These are phyloP conservation scores for Magallana angulata DNA, from an alignment of 1,140 invertebrate species.

Conservation along the genomic window DNA sequence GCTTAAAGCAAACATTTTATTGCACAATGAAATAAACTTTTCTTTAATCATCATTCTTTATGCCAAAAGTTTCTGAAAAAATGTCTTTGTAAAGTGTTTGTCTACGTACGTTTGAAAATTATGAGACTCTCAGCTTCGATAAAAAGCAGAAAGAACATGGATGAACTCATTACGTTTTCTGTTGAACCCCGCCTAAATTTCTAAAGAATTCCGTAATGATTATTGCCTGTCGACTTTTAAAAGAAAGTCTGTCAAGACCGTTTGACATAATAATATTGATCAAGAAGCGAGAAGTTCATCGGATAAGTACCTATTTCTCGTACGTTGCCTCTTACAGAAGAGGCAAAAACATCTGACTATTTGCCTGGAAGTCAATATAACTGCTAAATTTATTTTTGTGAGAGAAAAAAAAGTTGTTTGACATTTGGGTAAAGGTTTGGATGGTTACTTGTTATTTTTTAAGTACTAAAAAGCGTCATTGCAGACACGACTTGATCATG, in stretches of 20 bases:
- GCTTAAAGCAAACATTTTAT: too few species aligned
- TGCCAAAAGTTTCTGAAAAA: too few species aligned
- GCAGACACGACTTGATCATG: too few species aligned
- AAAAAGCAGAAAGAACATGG: neutral
- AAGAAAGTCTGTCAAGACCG: neutral
- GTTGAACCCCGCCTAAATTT: neutral
- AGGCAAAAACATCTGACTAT: neutral
- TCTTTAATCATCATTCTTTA: too few species aligned
- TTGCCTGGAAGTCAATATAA: conserved; percentile 20
- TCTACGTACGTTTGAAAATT: too few species aligned
- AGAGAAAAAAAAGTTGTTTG: neutral
- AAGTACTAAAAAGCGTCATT: too few species aligned
- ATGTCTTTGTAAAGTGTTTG: too few species aligned
- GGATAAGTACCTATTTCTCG: conserved; percentile 1
- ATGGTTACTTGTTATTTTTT: too few species aligned
- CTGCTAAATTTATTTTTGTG: neutral
- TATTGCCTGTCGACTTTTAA: neutral
- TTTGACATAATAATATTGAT: conserved; percentile 15
- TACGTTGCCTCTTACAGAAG: neutral
- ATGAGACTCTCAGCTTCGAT: too few species aligned
- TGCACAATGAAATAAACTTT: too few species aligned
- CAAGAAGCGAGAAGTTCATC: neutral
- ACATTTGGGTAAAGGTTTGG: neutral
- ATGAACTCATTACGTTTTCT: neutral
- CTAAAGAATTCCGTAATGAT: neutral